Evolutionary conservation across 2,888 invertebrate genomes (phyloP).

Genomic region (Sisyra nigra): DNA sequence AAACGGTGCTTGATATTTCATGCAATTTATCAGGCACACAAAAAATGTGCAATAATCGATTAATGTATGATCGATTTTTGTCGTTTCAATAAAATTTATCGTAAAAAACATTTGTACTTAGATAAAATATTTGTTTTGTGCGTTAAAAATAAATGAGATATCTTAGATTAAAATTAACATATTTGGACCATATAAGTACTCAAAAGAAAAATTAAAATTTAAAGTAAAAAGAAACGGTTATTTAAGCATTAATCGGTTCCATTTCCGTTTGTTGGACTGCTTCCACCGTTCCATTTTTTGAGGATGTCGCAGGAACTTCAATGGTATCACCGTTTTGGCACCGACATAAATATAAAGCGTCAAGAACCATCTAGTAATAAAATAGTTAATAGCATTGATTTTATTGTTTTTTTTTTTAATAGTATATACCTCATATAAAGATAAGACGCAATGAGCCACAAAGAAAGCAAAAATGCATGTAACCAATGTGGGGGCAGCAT

Average conservation of each 20-base stretch:
- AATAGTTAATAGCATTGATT: not conserved
- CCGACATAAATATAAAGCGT: conserved; percentile 84
- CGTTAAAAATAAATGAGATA: not conserved
- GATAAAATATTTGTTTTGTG: not conserved
- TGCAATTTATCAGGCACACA: no score
- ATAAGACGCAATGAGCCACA: conserved; percentile 83
- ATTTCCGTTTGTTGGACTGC: conserved; percentile 26
- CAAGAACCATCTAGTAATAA: conserved; percentile 70
- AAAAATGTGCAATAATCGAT: no score
- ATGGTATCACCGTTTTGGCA: conserved; percentile 83
- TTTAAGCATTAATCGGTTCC: conserved; percentile 26
- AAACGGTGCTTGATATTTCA: no score
- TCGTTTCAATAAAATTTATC: no score
- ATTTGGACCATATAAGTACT: not conserved
- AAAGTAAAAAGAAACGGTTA: not conserved
- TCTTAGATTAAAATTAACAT: not conserved
- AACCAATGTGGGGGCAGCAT: conserved; percentile 70
- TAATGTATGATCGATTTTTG: no score
- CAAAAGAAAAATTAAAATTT: conserved; percentile 4
- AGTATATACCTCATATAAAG: conserved; percentile 71
- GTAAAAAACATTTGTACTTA: no score
- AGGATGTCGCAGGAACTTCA: conserved; percentile 37
- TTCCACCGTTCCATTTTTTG: conserved; percentile 14
- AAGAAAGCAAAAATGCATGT: conserved; percentile 78
- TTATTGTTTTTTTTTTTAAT: not conserved